Evolutionary conservation across 2,113 vertebrate species (phyloP), one percentile per base, ranked within the genome.

Genomic region (Podocnemis expansa): DNA sequence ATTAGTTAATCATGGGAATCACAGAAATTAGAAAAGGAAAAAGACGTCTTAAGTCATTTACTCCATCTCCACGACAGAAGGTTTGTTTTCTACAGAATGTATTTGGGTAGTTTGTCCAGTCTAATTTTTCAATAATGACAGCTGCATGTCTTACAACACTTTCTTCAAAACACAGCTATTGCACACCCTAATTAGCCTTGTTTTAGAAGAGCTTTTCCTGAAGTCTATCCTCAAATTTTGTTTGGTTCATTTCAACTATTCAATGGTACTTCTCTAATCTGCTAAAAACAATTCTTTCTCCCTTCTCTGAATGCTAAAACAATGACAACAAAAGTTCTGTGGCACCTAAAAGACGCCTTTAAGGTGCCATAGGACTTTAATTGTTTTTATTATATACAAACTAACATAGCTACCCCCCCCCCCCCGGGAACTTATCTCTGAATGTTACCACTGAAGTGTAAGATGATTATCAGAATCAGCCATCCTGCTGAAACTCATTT

Each of bases 1-100:
- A 52, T 45, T 80, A 81, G 85, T 93, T 93, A 82, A 8, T 94
- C 92, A 93, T 14, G 25, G 63, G 49, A 91, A 52, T 67, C 87
- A 87, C 87, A 88, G 24, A 93, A 92, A 90, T 80, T 51, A 90
- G 86, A 82, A 80, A 93, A 89, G 90, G 24, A 88, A 75, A 80
- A 91, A 81, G 49, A 63, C 51, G 24, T n/a, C n/a, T 80, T 95
- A 91, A 81, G 52, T 79, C 5, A 75, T 90, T 78, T 90, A 78
- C 47, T 95, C 58, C 9, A 27, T 78, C 56, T 17, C 31, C 89
- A 21, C 82, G 89, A 80, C 88, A 78, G 93, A 88, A 91, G 3
- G 82, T 81, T 47, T 94, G 79, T 91, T 93, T 90, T 96, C 89
- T 60, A 22, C 10, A 52, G 51, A 82, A 87, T 0, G 4, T 56